Conservation (phyloP, 1,140 invertebrate genomes). For the Cardiocondyla obscurior region DNA sequence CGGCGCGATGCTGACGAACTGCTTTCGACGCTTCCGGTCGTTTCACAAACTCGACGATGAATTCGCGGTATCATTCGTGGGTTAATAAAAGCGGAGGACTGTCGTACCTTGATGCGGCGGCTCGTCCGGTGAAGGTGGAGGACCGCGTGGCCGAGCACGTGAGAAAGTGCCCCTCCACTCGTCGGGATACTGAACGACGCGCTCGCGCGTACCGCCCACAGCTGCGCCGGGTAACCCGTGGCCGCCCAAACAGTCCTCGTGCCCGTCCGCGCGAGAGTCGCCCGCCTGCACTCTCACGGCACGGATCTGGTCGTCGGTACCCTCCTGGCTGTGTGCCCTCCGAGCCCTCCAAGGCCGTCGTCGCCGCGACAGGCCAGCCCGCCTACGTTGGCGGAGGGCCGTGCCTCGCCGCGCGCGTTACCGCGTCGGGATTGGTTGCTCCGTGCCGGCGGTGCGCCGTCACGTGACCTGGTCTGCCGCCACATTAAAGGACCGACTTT, state of each 20-base stretch:
- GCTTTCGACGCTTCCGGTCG: not conserved
- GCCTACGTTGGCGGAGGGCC: constrained; percentile 81
- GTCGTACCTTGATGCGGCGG: constrained; percentile 26
- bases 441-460: constrained; percentile 61
- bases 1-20: not conserved
- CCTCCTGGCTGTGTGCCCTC: constrained; percentile 72
- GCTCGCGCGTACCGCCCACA: constrained; percentile 77
- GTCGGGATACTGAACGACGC: constrained; percentile 56
- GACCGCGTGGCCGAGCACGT: constrained; percentile 81
- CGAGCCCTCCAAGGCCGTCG: constrained; percentile 67
- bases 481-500: constrained; percentile 37
- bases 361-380: constrained; percentile 73
- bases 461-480: constrained; percentile 76
- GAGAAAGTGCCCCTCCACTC: constrained; percentile 74
- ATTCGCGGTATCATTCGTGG: constrained; percentile 4
- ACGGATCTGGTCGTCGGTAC: constrained; percentile 70
- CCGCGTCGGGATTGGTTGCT: constrained; percentile 78
- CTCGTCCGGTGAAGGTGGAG: constrained; percentile 45
- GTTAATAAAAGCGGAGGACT: constrained; percentile 32
- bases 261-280: constrained; percentile 70
- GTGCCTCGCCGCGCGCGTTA: constrained; percentile 76
- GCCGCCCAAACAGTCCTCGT: constrained; percentile 70
- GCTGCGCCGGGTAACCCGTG: constrained; percentile 70
- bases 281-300: constrained; percentile 73
- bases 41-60: not conserved